These are phyloP conservation scores for Schizopygopsis malacanthus DNA, from an alignment of 2,797 vertebrate genomes.

Conservation along the genomic window DNA sequence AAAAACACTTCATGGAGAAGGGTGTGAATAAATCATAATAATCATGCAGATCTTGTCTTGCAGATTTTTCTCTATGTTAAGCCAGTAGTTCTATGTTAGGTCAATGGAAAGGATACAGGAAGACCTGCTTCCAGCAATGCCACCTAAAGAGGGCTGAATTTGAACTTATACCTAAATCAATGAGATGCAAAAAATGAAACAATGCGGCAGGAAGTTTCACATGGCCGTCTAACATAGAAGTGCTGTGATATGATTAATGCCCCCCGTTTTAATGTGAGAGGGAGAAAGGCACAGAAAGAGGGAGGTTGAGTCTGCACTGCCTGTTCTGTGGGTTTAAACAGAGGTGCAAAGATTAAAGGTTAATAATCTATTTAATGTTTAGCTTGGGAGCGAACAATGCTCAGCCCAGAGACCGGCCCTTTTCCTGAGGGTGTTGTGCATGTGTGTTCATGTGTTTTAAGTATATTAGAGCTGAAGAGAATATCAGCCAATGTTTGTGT, in stretches of 20 bases:
- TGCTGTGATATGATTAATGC: conserved; percentile 36
- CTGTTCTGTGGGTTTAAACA: conserved; percentile 64
- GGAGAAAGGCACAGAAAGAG: conserved; percentile 43
- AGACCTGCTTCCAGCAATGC: neutral
- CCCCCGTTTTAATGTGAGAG: conserved; percentile 19
- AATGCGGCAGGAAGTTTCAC: conserved; percentile 13
- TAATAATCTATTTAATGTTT: conserved; percentile 76
- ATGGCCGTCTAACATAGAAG: neutral
- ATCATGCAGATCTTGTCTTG: neutral
- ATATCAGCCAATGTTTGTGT: conserved; percentile 66
- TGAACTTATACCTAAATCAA: conserved; percentile 27
- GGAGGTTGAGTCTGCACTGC: conserved; percentile 59
- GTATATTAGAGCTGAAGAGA: conserved; percentile 53
- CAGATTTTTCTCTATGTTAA: neutral
- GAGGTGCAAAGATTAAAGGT: conserved; percentile 74
- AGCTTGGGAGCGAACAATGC: conserved; percentile 72
- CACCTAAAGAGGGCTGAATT: conserved; percentile 1
- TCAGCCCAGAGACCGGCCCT: conserved; percentile 67
- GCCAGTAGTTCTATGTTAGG: neutral
- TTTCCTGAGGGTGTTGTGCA: conserved; percentile 69
- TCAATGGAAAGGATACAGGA: neutral
- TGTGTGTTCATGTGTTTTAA: conserved; percentile 40
- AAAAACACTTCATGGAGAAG: neutral
- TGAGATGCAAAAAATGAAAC: conserved; percentile 2
- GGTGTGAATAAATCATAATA: conserved; percentile 1